Conservation (phyloP, 2,888 invertebrate genomes). For the Leucozona laternaria region DNA sequence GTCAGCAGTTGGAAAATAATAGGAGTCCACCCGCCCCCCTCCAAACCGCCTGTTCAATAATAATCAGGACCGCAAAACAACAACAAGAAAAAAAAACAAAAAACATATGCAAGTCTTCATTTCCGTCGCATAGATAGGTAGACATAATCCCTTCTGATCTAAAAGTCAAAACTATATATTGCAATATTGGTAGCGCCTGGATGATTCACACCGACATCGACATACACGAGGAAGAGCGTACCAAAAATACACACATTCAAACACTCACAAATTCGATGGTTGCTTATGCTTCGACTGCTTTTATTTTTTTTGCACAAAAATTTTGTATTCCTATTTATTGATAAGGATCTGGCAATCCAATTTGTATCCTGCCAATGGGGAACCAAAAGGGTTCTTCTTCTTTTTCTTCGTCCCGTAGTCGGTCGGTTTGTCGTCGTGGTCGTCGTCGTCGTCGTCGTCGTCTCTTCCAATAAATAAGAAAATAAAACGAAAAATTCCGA, state of each 20-base stretch:
- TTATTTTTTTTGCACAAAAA: slow-evolving; percentile 64
- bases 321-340: slow-evolving; percentile 75
- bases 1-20: slow-evolving; percentile 9
- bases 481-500: slow-evolving; percentile 62
- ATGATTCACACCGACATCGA: slow-evolving; percentile 57
- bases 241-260: slow-evolving; percentile 20
- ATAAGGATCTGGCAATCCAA: slow-evolving; percentile 76
- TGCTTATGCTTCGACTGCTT: slow-evolving; percentile 23
- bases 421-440: too few relatives aligned
- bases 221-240: background rate
- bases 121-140: slow-evolving; percentile 52
- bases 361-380: slow-evolving; percentile 76
- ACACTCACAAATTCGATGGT: background rate
- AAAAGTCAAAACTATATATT: slow-evolving; percentile 55
- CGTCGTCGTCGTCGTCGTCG: too few relatives aligned
- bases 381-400: slow-evolving; percentile 71
- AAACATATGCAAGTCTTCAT: slow-evolving; percentile 60
- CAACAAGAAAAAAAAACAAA: slow-evolving; percentile 35
- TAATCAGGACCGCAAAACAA: slow-evolving; percentile 41
- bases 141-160: slow-evolving; percentile 42
- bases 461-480: slow-evolving; percentile 67
- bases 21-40: background rate
- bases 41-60: slow-evolving; percentile 5
- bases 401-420: too few relatives aligned
- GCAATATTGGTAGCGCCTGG: slow-evolving; percentile 58